Percentiles rank a stretch among this genome's conserved stretches.
Evolutionary conservation across 92 coral and sea anemone genomes (phyloP).

Genomic region (Muricea muricata): DNA sequence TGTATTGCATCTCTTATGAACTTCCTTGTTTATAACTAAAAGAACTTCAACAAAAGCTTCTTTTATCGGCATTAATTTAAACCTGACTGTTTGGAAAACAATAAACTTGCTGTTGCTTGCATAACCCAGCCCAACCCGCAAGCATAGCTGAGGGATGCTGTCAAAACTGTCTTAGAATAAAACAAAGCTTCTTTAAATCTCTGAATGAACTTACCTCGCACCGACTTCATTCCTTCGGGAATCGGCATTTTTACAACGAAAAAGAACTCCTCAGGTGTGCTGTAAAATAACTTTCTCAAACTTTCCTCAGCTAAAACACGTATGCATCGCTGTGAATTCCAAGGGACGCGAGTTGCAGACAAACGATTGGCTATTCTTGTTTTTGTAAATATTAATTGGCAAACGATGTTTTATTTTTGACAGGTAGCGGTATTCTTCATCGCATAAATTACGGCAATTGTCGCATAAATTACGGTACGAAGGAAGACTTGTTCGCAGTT

Average conservation of each 20-base stretch:
- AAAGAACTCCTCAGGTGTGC: background rate
- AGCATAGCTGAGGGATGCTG: background rate
- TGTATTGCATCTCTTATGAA: too few relatives aligned
- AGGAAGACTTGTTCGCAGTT: background rate
- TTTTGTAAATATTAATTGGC: background rate
- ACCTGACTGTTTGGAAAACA: too few relatives aligned
- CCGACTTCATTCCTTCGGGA: slow-evolving; percentile 42
- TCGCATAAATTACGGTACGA: slow-evolving; percentile 7
- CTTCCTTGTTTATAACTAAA: background rate
- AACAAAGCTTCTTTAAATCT: background rate
- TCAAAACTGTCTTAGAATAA: background rate
- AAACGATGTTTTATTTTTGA: background rate
- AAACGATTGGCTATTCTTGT: slow-evolving; percentile 26
- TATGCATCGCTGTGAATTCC: background rate
- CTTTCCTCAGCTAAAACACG: background rate
- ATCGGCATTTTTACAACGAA: slow-evolving; percentile 28
- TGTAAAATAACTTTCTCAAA: background rate
- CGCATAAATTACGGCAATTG: background rate
- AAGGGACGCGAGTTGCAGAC: slow-evolving; percentile 19
- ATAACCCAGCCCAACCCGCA: slow-evolving; percentile 7
- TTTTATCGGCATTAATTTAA: background rate
- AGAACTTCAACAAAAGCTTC: background rate
- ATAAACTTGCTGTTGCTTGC: too few relatives aligned
- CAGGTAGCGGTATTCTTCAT: background rate
- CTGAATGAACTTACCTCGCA: slow-evolving; percentile 13